Evolutionary conservation across 2,113 vertebrate species (phyloP), one percentile per base, ranked within the genome.

Genomic region (Tachycineta bicolor): DNA sequence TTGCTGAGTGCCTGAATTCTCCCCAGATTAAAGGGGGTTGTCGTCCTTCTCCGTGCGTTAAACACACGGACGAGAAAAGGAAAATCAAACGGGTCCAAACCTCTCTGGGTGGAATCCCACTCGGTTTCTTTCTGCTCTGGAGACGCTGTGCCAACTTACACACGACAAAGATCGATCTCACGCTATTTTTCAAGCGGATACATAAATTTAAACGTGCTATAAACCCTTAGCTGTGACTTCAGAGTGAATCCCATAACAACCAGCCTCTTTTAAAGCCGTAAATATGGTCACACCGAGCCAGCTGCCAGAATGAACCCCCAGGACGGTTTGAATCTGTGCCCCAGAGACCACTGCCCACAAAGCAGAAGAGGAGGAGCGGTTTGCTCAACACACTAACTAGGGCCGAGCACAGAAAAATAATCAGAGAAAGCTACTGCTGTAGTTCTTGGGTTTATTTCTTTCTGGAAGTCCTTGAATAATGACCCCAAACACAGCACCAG

Each of bases 1-100:
- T 94, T 96, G 96, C 96, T 95, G 93, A 95, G 86, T 76, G 93
- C 82, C 93, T 89, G 91, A 95, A 94, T 87, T 96, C 92, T 84
- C 53, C 64, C 64, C 88, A 93, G 94, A 95, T 96, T 96, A 95
- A 90, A 93, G 56, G 78, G 64, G 47, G 77, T 46, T 92, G 96
- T 81, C 85, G 79, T 53, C 82, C 80, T 83, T 82, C 69, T 78
- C 83, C 13, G 10, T 58, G 79, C 69, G 75, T 94, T 93, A 73
- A 31, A 87, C 49, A 78, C 64, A 64, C 1, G 0, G 79, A 85
- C 81, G 37, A 94, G 81, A 87, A 96, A 87, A 85, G 55, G 53
- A 88, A 93, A 96, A 90, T 94, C 90, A 87, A 96, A 96, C 64
- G 31, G 44, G 52, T 74, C 92, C 65, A 60, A 56, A 75, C 44